Evolutionary conservation across 2,797 vertebrate genomes (phyloP).

Genomic region (Rhinoraja longicauda): DNA sequence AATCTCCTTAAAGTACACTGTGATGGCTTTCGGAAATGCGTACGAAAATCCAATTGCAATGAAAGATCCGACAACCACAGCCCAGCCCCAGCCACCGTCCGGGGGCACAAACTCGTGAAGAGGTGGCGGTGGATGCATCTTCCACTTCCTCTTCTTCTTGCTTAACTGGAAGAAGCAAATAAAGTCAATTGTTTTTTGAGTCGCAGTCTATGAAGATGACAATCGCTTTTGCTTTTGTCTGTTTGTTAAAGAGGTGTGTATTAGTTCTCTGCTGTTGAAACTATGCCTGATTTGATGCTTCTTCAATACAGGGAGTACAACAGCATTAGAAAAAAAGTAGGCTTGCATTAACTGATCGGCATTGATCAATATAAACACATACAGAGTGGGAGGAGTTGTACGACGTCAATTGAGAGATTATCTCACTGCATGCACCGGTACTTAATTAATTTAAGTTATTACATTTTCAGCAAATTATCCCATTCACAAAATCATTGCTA

Average conservation of each 20-base stretch:
- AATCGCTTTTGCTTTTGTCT: background rate
- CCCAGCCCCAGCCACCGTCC: slow-evolving; percentile 94
- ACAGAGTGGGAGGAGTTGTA: slow-evolving; percentile 26
- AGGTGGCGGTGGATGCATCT: slow-evolving; percentile 66
- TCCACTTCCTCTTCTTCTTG: slow-evolving; percentile 47
- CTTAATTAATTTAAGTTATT: slow-evolving; percentile 25
- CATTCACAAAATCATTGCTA: background rate
- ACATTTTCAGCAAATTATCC: background rate
- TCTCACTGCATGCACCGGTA: background rate
- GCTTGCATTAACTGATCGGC: slow-evolving; percentile 14
- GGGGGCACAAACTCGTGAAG: slow-evolving; percentile 62
- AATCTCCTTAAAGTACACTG: slow-evolving; percentile 94
- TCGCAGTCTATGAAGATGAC: background rate
- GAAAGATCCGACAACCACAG: slow-evolving; percentile 79
- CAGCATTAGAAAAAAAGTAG: background rate
- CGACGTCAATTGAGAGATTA: slow-evolving; percentile 6
- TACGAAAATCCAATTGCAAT: slow-evolving; percentile 98
- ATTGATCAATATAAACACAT: slow-evolving; percentile 34
- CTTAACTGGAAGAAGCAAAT: slow-evolving; percentile 44
- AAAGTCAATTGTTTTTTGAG: slow-evolving; percentile 13
- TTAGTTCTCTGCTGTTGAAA: background rate
- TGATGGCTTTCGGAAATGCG: slow-evolving; percentile 91
- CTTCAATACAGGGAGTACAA: background rate
- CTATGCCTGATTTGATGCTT: background rate
- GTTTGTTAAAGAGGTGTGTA: background rate